Evolutionary conservation across 2,113 vertebrate genomes (phyloP).

Genomic region (Rhinogobius similis): DNA sequence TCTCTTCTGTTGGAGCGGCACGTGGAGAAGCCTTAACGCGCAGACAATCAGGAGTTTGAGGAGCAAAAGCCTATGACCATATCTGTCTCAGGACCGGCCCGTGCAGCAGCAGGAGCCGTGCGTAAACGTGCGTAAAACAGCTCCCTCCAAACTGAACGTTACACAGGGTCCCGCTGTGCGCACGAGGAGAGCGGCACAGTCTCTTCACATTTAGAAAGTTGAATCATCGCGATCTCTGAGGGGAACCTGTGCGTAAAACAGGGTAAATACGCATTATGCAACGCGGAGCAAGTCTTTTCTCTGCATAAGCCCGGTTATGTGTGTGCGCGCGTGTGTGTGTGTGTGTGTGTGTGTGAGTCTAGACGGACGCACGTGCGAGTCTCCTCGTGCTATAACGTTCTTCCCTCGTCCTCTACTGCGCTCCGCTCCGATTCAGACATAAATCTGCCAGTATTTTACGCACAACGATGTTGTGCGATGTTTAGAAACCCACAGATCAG

Average conservation of each 20-base stretch:
- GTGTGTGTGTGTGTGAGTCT: conserved; percentile 26
- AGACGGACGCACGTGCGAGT: conserved; percentile 50
- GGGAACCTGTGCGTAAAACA: conserved; percentile 18
- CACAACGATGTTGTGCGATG: background rate
- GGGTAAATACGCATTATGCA: conserved; percentile 51
- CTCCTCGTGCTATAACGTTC: background rate
- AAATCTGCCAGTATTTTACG: background rate
- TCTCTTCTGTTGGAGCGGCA: conserved; percentile 22
- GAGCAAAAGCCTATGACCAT: conserved; percentile 59
- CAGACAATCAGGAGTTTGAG: conserved; percentile 60
- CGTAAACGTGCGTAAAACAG: conserved; percentile 40
- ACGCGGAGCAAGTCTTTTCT: conserved; percentile 17
- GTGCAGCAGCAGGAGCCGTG: conserved; percentile 23
- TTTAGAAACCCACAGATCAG: background rate
- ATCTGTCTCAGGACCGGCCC: conserved; percentile 68
- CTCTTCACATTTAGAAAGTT: conserved; percentile 1
- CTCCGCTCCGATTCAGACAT: background rate
- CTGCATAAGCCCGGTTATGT: background rate
- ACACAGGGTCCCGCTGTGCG: background rate
- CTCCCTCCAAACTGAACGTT: conserved; percentile 31
- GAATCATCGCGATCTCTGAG: conserved; percentile 20
- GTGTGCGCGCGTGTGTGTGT: conserved; percentile 17
- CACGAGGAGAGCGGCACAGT: background rate
- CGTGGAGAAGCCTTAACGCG: conserved; percentile 67
- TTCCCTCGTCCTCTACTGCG: background rate